These are phyloP conservation scores for Hypena proboscidalis DNA, from an alignment of 2,888 invertebrate genomes.

Conservation along the genomic window DNA sequence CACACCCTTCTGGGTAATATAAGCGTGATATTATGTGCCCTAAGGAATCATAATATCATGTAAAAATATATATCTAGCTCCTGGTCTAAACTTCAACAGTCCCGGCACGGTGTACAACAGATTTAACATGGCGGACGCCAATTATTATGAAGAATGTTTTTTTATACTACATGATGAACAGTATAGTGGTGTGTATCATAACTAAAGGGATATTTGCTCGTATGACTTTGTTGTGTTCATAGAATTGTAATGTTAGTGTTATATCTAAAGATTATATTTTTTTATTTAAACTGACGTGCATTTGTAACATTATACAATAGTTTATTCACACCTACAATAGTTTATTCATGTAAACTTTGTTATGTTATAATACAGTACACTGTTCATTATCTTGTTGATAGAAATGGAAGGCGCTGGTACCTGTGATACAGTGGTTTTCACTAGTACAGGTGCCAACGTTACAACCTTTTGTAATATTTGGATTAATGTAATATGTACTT, in stretches of 20 bases:
- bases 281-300: too few species aligned
- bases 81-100: constrained; percentile 55
- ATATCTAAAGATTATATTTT: background rate
- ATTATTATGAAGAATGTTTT: constrained; percentile 66
- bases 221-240: background rate
- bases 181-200: constrained; percentile 16
- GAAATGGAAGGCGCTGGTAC: too few species aligned
- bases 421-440: too few species aligned
- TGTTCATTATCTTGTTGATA: too few species aligned
- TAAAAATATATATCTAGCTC: constrained; percentile 39
- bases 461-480: too few species aligned
- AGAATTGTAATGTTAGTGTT: background rate
- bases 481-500: too few species aligned
- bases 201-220: background rate
- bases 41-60: too few species aligned
- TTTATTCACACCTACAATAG: background rate
- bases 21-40: too few species aligned
- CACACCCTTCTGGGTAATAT: too few species aligned
- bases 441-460: too few species aligned
- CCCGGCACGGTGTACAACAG: constrained; percentile 58
- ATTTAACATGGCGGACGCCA: constrained; percentile 56
- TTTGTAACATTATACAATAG: too few species aligned
- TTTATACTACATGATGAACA: constrained; percentile 59
- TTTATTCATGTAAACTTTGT: background rate
- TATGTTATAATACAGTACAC: background rate